Conservation (phyloP, 1,140 invertebrate genomes). For the Bombus sylvicola region DNA sequence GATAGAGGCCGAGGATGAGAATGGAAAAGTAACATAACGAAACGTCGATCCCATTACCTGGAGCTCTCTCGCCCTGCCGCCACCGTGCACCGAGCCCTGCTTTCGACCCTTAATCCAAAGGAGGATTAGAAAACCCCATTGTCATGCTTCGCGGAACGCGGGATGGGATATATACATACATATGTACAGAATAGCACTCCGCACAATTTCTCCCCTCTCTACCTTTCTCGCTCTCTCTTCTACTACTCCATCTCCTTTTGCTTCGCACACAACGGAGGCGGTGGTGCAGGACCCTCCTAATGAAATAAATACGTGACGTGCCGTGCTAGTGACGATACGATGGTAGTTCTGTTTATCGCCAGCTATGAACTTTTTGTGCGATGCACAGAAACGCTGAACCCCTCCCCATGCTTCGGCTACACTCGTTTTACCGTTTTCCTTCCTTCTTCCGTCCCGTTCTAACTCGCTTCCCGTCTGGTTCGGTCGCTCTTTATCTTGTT, state of each 20-base stretch:
- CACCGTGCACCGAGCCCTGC: conserved; percentile 62
- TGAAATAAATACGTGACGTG: conserved; percentile 69
- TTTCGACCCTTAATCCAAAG: conserved; percentile 79
- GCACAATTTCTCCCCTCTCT: conserved; percentile 48
- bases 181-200: conserved; percentile 58
- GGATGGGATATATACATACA: conserved; percentile 65
- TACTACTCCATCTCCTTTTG: conserved; percentile 3
- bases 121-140: conserved; percentile 80
- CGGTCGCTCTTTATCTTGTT: conserved; percentile 73
- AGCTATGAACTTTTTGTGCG: conserved; percentile 59
- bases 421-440: conserved; percentile 49
- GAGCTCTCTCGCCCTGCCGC: conserved; percentile 65
- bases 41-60: conserved; percentile 83
- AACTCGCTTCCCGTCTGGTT: conserved; percentile 30
- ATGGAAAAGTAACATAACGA: conserved; percentile 84
- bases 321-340: conserved; percentile 46
- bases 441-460: conserved; percentile 30
- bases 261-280: conserved; percentile 37
- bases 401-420: background rate
- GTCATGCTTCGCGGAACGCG: conserved; percentile 76
- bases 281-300: conserved; percentile 54
- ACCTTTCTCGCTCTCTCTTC: background rate
- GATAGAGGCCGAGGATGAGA: conserved; percentile 76
- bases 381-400: conserved; percentile 43
- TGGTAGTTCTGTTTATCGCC: conserved; percentile 63